Percentiles rank a stretch among this genome's conserved stretches.
phyloP scores from a whole-genome alignment of 2,113 vertebrate genomes.

The Gymnobelideus leadbeateri region DNA sequence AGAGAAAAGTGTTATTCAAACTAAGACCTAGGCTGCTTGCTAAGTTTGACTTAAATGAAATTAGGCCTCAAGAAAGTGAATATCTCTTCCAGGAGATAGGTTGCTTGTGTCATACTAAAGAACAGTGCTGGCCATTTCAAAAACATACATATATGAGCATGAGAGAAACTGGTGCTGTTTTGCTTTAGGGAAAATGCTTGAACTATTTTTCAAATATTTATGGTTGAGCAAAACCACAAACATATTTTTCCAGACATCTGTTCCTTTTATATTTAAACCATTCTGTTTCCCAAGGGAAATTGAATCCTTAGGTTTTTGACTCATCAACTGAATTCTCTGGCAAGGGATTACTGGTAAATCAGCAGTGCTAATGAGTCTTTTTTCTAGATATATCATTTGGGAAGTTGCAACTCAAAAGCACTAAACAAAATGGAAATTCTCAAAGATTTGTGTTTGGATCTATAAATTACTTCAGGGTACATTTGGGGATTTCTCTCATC shows the following conservation, averaged over 20 bases:
- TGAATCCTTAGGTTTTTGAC: neutral
- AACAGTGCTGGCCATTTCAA: neutral
- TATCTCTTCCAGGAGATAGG: neutral
- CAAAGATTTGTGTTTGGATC: neutral
- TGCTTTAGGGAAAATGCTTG: neutral
- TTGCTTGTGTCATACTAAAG: neutral
- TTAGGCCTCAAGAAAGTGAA: neutral
- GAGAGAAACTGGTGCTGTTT: neutral
- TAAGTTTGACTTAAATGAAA: neutral
- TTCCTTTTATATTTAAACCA: neutral
- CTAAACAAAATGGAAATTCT: neutral
- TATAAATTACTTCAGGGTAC: fast-evolving
- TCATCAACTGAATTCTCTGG: neutral
- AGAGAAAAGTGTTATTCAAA: neutral
- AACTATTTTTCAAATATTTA: neutral
- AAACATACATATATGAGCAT: neutral
- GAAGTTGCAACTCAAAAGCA: neutral
- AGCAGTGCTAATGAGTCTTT: fast-evolving
- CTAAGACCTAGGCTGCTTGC: neutral
- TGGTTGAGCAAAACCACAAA: neutral
- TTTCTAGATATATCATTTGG: neutral
- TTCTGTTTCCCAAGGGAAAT: neutral
- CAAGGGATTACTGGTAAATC: neutral
- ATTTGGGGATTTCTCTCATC: neutral
- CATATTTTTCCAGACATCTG: neutral